A percentile compares a stretch with the other conserved stretches of the same genome.
phyloP scores from a whole-genome alignment of 2,113 vertebrate species.

The Prinia subflava region DNA sequence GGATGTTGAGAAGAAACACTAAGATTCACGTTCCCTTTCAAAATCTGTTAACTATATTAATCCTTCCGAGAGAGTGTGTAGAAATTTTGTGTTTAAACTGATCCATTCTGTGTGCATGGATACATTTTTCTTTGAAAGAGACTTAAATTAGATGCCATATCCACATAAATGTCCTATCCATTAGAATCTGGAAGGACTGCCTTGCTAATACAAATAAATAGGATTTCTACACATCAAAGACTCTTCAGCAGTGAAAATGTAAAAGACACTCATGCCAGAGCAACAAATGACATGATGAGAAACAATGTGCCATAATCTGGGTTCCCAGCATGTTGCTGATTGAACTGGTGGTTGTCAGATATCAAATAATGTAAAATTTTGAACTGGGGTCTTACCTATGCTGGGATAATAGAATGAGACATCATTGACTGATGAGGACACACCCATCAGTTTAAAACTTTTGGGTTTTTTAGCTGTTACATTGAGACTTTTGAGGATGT shows the following conservation, averaged over 20 bases:
- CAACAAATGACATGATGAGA: neutral
- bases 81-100: neutral
- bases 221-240: neutral
- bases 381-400: neutral
- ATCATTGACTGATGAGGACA: neutral
- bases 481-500: neutral
- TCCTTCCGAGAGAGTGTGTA: neutral
- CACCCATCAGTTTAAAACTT: accelerated
- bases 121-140: neutral
- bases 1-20: neutral
- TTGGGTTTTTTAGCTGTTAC: neutral
- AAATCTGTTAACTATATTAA: neutral
- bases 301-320: neutral
- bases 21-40: neutral
- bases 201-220: neutral
- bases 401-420: neutral
- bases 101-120: neutral
- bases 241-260: neutral
- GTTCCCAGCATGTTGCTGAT: neutral
- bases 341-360: neutral
- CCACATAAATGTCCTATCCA: neutral
- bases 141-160: neutral
- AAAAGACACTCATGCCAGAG: neutral
- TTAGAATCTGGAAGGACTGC: neutral
- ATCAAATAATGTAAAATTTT: neutral